phyloP scores from a whole-genome alignment of 53 echinoderm and acorn worm genomes.

The Holothuria leucospilota region DNA sequence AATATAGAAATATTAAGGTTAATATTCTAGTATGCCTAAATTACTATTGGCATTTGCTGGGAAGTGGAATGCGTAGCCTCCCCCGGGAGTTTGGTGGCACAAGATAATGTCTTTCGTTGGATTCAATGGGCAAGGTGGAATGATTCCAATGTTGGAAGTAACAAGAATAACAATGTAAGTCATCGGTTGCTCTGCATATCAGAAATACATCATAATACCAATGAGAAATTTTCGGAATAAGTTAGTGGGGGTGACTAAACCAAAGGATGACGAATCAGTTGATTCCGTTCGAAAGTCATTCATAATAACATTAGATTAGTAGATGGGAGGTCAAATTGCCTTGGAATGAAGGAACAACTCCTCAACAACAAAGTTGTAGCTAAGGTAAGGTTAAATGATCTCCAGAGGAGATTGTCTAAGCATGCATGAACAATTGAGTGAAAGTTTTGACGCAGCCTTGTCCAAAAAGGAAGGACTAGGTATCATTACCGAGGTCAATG shows the following conservation, averaged over 20 bases:
- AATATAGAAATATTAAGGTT: conserved; percentile 23
- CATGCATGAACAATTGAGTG: conserved; percentile 21
- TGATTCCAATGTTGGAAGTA: not conserved
- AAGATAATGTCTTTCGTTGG: conserved; percentile 49
- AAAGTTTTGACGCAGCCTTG: conserved; percentile 27
- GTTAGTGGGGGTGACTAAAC: conserved; percentile 18
- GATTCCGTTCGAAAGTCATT: conserved; percentile 41
- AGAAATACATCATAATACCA: not conserved
- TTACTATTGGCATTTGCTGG: conserved; percentile 33
- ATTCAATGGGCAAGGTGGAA: conserved; percentile 28
- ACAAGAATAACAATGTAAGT: not conserved
- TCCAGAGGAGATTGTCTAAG: conserved; percentile 43
- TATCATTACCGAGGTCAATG: conserved; percentile 18
- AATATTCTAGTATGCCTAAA: conserved; percentile 34
- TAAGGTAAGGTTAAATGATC: conserved; percentile 23
- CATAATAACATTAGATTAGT: conserved; percentile 23
- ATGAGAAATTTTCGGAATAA: conserved; percentile 35
- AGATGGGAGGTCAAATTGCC: conserved; percentile 38
- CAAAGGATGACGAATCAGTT: conserved; percentile 6
- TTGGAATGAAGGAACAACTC: conserved; percentile 51
- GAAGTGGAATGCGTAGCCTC: conserved; percentile 19
- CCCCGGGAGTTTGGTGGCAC: conserved; percentile 37
- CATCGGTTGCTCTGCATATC: conserved; percentile 34
- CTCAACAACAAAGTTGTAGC: too few species aligned
- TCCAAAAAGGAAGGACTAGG: conserved; percentile 20